phyloP scores from a whole-genome alignment of 1,140 invertebrate genomes.

The Drosophila willistoni region DNA sequence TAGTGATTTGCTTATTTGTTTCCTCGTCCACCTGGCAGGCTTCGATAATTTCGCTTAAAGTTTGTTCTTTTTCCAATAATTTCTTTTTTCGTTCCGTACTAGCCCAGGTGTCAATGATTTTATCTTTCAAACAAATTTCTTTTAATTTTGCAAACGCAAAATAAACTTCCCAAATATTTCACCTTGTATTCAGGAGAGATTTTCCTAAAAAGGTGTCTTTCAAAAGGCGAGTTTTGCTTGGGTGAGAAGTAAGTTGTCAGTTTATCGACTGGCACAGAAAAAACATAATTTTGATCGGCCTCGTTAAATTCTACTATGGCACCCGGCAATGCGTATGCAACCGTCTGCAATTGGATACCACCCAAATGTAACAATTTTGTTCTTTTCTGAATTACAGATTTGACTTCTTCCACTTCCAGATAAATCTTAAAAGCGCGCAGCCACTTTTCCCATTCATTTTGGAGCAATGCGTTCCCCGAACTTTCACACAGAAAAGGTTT shows the following conservation, averaged over 20 bases:
- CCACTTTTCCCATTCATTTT: neutral
- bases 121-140: neutral
- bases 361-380: too few species aligned
- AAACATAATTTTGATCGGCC: too few species aligned
- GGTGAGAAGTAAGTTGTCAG: too few species aligned
- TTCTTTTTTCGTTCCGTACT: conserved; percentile 11
- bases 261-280: too few species aligned
- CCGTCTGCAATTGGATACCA: too few species aligned
- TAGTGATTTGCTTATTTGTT: conserved; percentile 1
- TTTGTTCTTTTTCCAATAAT: conserved; percentile 19
- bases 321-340: too few species aligned
- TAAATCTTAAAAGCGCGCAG: too few species aligned
- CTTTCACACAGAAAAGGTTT: neutral
- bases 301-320: too few species aligned
- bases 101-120: too few species aligned
- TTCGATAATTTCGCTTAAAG: conserved; percentile 1
- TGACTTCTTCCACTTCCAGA: too few species aligned
- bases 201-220: neutral
- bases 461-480: neutral
- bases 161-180: conserved; percentile 3
- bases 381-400: too few species aligned
- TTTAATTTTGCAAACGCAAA: neutral
- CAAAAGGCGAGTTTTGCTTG: neutral
- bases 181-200: neutral
- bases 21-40: conserved; percentile 17